Evolutionary conservation across 2,113 vertebrate species (phyloP), one percentile per base, ranked within the genome.

Genomic region (Lanius collurio): DNA sequence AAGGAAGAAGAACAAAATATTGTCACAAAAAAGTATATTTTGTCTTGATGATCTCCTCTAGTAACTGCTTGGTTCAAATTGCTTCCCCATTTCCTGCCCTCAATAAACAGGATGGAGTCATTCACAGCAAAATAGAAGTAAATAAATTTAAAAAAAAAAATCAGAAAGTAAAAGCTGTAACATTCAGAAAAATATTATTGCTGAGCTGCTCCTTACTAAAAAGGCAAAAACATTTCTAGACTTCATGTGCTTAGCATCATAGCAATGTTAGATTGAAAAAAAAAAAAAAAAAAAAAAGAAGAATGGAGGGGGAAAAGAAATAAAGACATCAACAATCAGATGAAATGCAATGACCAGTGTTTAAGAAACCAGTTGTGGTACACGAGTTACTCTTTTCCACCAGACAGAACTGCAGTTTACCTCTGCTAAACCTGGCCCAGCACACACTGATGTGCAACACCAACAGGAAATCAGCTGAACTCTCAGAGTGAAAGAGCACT

Each of bases 1-100:
- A 35, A 44, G 39, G 57, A 91, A 53, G 6, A 44, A 2, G 3
- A 70, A 9, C 0, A 0, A 49, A 62, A 53, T 18, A 49, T 1
- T 55, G 10, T 30, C 9, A 65, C 15, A 12, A 30, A 14, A 83
- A 83, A 49, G 4, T 8, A 47, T 6, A 24, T 28, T 75, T 33
- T n/a, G 26, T 21, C 30, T 35, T 39, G 16, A 13, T 1, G 1
- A 47, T 89, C 78, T 77, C 2, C 16, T 83, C 35, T 10, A 68
- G 5, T 9, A 49, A 41, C 19, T 69, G 6, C 11, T 37, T 63
- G 9, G 27, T 27, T 64, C 13, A 41, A 31, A 18, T 10, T 64
- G 17, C 10, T 52, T 70, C 23, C 13, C 22, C 52, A 63, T 16
- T 28, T 65, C 44, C 26, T 1, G 0, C 4, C 14, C 19, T 6